phyloP scores from a whole-genome alignment of 1,140 invertebrate species.

The Cheumatopsyche charites region DNA sequence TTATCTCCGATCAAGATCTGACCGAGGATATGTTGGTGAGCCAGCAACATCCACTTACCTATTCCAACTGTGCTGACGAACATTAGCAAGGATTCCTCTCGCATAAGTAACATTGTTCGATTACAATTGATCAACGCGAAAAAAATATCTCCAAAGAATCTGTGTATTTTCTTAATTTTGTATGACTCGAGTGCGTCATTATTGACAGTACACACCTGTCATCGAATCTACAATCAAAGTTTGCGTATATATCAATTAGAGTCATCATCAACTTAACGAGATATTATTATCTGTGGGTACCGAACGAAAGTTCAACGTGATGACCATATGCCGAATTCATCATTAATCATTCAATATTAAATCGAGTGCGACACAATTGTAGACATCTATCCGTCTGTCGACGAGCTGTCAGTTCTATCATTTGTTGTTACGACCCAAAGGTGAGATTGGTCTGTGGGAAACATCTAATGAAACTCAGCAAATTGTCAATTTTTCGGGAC shows the following conservation, averaged over 20 bases:
- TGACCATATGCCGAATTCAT: conserved; percentile 19
- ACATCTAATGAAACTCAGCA: too few species aligned
- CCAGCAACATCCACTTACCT: conserved; percentile 26
- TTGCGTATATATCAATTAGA: conserved; percentile 12
- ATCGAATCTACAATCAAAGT: neutral
- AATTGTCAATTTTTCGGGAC: too few species aligned
- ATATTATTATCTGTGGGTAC: neutral
- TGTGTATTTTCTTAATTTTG: conserved; percentile 2
- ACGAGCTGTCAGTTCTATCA: conserved; percentile 13
- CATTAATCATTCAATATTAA: conserved; percentile 36
- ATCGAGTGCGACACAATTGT: conserved; percentile 41
- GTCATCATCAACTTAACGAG: conserved; percentile 1
- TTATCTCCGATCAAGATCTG: conserved; percentile 36
- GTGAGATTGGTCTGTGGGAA: neutral
- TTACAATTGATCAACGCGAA: neutral
- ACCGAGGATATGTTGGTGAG: conserved; percentile 30
- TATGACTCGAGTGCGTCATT: neutral
- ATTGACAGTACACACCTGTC: conserved; percentile 3
- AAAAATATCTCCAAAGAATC: neutral
- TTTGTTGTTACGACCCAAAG: neutral
- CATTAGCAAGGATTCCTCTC: neutral
- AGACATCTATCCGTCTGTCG: conserved; percentile 27
- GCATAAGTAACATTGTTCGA: neutral
- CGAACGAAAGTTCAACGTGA: conserved; percentile 27
- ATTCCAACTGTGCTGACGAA: neutral